Evolutionary conservation across 2,113 vertebrate species (phyloP), one percentile per base, ranked within the genome.

Genomic region (Lepus europaeus): DNA sequence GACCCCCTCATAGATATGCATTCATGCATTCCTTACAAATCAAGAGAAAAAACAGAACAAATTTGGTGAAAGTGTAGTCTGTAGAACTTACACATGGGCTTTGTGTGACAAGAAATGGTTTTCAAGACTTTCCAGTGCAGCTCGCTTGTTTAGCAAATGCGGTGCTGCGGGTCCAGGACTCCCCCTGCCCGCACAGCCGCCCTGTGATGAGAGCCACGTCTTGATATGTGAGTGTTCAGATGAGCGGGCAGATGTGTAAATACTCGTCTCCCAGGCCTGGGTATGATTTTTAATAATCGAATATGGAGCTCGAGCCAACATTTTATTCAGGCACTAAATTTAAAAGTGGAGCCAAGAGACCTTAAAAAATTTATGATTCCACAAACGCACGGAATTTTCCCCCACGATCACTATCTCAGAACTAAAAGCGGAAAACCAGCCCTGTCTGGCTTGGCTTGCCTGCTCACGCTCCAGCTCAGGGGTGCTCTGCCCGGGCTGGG

Each of bases 311-410:
- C 9, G 3, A 96, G 97, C 96, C 97, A 97, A 97, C 96, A 72
- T 95, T 97, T 97, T 96, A 97, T 96, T 96, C 97, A 97, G 96
- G 96, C 96, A 97, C 95, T 97, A 97, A 97, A 97, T 96, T 96
- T 96, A 91, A 97, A 97, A 97, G 96, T 97, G 92, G 95, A 97
- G 96, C 96, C 97, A 64, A 89, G 97, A 97, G 96, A 96, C 96
- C 87, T 96, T 97, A 94, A 97, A 97, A 97, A 97, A 95, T 97
- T 96, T 96, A 97, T 97, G 97, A 96, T 95, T 97, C 91, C 94
- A 95, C 97, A 97, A 97, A 95, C 8, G 89, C 94, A 90, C 80
- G 53, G 96, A 93, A 95, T 97, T 94, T 96, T 87, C 80, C 95
- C 89, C 93, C 87, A 74, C 1, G 45, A 97, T 95, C 17, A 14